A percentile compares a stretch with the other conserved stretches of the same genome.
These are phyloP conservation scores for Spatula versicolor DNA, from an alignment of 2,797 vertebrate species.

Conservation along the genomic window DNA sequence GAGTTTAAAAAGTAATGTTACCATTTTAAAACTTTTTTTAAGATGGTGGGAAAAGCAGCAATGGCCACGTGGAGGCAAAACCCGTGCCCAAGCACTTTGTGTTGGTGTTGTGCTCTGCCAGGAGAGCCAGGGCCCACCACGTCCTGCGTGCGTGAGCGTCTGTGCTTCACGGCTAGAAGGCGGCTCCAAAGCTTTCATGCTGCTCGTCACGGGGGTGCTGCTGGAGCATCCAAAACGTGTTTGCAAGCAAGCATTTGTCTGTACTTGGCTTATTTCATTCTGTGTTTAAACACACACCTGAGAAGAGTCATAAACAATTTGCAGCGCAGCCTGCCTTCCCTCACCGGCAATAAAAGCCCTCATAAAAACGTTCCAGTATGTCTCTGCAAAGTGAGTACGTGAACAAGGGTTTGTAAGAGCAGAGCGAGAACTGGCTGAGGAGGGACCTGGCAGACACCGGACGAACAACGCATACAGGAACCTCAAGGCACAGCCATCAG, in stretches of 20 bases:
- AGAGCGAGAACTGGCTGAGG: neutral
- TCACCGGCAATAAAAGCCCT: neutral
- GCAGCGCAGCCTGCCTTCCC: rapidly evolving
- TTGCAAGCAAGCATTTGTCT: neutral
- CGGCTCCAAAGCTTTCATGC: neutral
- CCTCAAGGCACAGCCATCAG: neutral
- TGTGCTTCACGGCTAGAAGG: neutral
- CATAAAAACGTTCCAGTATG: neutral
- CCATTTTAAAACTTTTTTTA: neutral
- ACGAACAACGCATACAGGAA: neutral
- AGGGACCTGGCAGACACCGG: neutral
- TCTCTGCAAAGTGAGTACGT: neutral
- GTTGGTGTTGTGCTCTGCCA: neutral
- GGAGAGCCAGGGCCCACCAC: neutral
- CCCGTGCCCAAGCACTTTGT: neutral
- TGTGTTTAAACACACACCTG: neutral
- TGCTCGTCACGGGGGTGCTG: neutral
- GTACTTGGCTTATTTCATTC: neutral
- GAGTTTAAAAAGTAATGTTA: neutral
- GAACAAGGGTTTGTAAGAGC: neutral
- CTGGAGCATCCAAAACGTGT: neutral
- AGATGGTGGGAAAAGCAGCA: neutral
- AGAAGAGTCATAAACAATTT: neutral
- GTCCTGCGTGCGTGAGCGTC: neutral
- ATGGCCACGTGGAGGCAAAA: neutral